These are phyloP conservation scores for Pteromalus puparum DNA, from an alignment of 1,140 invertebrate species.

Conservation along the genomic window DNA sequence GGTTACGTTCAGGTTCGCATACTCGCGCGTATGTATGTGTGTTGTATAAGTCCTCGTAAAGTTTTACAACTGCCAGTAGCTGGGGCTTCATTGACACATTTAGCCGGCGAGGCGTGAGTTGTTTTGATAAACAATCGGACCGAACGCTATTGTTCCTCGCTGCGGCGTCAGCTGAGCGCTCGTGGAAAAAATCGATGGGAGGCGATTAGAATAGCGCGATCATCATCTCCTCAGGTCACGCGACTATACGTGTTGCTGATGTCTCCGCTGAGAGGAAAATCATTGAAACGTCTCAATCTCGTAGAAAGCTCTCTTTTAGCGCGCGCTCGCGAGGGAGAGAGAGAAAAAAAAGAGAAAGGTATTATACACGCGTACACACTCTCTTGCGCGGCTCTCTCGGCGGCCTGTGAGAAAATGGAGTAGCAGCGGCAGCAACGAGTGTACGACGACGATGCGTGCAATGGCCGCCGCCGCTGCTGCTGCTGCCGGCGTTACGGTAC, in stretches of 20 bases:
- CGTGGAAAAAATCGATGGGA: background rate
- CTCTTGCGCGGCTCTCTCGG: background rate
- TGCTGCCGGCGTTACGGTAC: slow-evolving; percentile 17
- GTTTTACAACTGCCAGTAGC: background rate
- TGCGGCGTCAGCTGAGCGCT: background rate
- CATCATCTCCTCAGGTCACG: too few relatives aligned
- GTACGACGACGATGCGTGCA: background rate
- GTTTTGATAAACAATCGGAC: too few relatives aligned
- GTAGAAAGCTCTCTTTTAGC: background rate
- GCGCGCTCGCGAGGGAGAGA: background rate
- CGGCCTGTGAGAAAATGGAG: slow-evolving; percentile 39
- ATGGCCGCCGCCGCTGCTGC: background rate
- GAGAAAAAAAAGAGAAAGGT: slow-evolving; percentile 30
- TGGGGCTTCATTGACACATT: background rate
- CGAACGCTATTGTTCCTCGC: too few relatives aligned
- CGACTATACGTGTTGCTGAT: background rate
- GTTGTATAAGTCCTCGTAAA: background rate
- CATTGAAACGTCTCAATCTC: background rate
- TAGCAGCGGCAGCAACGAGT: background rate
- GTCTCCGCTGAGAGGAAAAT: background rate
- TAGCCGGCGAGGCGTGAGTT: background rate
- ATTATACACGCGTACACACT: background rate
- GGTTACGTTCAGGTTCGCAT: background rate
- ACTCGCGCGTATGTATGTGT: background rate
- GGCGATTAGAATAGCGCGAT: background rate